These are phyloP conservation scores for Rhinogobio ventralis DNA, from an alignment of 2,797 vertebrate genomes.

Conservation along the genomic window DNA sequence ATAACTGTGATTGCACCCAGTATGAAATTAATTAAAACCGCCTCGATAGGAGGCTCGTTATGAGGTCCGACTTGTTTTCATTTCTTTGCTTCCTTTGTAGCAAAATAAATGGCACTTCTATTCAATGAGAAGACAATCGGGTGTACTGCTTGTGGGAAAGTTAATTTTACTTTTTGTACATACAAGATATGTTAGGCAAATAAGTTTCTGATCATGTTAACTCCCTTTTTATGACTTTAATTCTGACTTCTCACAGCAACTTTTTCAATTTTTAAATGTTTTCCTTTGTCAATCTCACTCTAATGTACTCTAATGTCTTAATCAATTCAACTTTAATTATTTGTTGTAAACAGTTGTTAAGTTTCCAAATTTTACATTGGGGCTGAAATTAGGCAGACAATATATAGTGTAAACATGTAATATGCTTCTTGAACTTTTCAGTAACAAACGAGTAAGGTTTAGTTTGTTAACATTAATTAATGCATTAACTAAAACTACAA, in stretches of 20 bases:
- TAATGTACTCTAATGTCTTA: neutral
- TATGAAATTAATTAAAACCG: slow-evolving; percentile 53
- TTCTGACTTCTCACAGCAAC: neutral
- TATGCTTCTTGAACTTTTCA: neutral
- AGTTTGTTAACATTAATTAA: neutral
- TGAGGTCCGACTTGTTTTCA: slow-evolving; percentile 47
- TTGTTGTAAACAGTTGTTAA: no score
- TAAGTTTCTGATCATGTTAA: neutral
- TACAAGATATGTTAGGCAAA: slow-evolving; percentile 10
- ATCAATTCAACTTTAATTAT: neutral
- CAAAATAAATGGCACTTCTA: slow-evolving; percentile 3
- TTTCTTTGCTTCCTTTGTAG: slow-evolving; percentile 29
- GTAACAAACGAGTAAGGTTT: neutral
- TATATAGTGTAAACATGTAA: neutral
- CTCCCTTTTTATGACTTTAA: neutral
- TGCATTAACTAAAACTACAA: neutral
- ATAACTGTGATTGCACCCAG: slow-evolving; percentile 43
- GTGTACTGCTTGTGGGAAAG: slow-evolving; percentile 36
- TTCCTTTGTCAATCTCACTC: no score
- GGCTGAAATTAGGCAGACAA: neutral
- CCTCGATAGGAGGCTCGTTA: slow-evolving; percentile 33
- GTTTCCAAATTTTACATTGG: neutral
- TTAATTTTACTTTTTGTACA: slow-evolving; percentile 43
- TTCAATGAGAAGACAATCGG: slow-evolving; percentile 34
- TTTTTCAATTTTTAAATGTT: no score